A percentile compares a stretch with the other conserved stretches of the same genome.
Conservation (phyloP, 1,140 invertebrate genomes). For the Habropoda laboriosa region DNA sequence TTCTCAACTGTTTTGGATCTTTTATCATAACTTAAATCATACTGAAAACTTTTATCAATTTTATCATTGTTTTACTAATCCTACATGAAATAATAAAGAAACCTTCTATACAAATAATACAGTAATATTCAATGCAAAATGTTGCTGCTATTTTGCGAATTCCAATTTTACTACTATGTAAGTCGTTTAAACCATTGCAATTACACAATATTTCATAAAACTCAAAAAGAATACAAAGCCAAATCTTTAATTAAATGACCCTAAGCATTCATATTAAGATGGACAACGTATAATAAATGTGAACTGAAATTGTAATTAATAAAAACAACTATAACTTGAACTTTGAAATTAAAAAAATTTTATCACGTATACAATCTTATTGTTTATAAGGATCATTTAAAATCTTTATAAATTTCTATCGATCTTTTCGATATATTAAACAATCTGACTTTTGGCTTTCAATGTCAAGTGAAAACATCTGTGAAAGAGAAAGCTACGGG, state of each 20-base stretch:
- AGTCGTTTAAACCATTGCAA: not conserved
- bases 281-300: too few species aligned
- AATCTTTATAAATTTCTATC: too few species aligned
- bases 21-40: not conserved
- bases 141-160: not conserved
- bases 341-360: not conserved
- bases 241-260: not conserved
- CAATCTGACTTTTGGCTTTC: not conserved
- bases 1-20: conserved; percentile 6
- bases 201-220: not conserved
- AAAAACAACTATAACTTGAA: not conserved
- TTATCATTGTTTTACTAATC: not conserved
- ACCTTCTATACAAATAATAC: not conserved
- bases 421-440: not conserved
- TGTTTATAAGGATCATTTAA: not conserved
- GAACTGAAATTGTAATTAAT: not conserved
- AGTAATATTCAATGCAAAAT: not conserved
- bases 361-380: not conserved
- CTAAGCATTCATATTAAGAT: not conserved
- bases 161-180: too few species aligned
- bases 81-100: not conserved
- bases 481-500: not conserved
- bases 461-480: not conserved
- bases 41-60: not conserved
- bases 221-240: not conserved